Evolutionary conservation across 1,140 invertebrate species (phyloP).

Genomic region (Luehdorfia chinensis): DNA sequence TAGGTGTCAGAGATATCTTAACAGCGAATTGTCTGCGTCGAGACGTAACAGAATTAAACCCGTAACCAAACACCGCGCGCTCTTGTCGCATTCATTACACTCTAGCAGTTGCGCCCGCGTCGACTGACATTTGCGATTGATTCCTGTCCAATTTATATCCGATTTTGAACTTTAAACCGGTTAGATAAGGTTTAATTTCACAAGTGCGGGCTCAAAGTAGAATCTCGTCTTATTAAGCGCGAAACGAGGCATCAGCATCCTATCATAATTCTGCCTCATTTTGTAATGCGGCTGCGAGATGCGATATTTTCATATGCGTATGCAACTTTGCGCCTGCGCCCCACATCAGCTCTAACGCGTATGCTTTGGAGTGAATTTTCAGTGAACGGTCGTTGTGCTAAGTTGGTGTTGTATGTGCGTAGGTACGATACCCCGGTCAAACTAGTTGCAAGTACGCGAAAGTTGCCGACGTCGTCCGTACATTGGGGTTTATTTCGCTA

Average conservation of each 20-base stretch:
- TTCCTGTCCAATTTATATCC: slow-evolving; percentile 21
- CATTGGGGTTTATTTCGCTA: slow-evolving; percentile 45
- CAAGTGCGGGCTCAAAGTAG: slow-evolving; percentile 15
- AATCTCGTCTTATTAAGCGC: slow-evolving; percentile 66
- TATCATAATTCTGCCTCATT: slow-evolving; percentile 74
- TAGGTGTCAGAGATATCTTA: slow-evolving; percentile 15
- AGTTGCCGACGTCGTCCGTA: slow-evolving; percentile 41
- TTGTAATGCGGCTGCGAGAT: slow-evolving; percentile 60
- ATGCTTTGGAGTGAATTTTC: slow-evolving; percentile 30
- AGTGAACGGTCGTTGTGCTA: not conserved
- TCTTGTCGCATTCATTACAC: slow-evolving; percentile 35
- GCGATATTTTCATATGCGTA: slow-evolving; percentile 65
- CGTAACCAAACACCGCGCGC: slow-evolving; percentile 37
- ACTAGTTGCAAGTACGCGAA: slow-evolving; percentile 39
- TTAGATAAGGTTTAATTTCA: not conserved
- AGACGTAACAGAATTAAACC: slow-evolving; percentile 44
- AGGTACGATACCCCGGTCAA: slow-evolving; percentile 43
- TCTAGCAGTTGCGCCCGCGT: slow-evolving; percentile 33
- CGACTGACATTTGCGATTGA: slow-evolving; percentile 33
- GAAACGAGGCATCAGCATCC: slow-evolving; percentile 69
- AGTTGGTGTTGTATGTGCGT: slow-evolving; percentile 39
- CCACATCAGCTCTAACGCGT: slow-evolving; percentile 18
- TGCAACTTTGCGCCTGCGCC: slow-evolving; percentile 34
- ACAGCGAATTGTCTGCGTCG: slow-evolving; percentile 22
- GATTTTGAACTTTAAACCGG: slow-evolving; percentile 20